Percentiles rank a stretch among this genome's conserved stretches.
phyloP scores from a whole-genome alignment of 2,888 invertebrate species.

The Eupithecia tripunctaria region DNA sequence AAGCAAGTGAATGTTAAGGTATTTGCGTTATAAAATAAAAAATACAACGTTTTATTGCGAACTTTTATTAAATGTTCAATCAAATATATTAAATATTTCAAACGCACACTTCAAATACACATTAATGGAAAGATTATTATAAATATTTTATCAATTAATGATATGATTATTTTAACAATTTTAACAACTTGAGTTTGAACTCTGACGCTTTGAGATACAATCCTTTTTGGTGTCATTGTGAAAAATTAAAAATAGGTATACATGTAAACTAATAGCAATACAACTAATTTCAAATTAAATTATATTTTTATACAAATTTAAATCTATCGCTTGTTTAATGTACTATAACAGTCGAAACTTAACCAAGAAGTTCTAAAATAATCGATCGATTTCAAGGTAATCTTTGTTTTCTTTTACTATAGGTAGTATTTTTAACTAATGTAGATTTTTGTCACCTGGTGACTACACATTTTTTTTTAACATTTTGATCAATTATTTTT shows the following conservation, averaged over 20 bases:
- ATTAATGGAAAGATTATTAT: slow-evolving; percentile 57
- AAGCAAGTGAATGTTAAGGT: too few species aligned
- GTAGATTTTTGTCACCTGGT: slow-evolving; percentile 16
- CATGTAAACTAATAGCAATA: not conserved
- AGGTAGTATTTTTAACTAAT: not conserved
- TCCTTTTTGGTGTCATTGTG: slow-evolving; percentile 7
- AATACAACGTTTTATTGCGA: slow-evolving; percentile 51
- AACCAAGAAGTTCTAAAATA: not conserved
- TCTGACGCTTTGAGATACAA: slow-evolving; percentile 14
- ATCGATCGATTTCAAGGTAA: not conserved
- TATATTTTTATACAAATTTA: not conserved
- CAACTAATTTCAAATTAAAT: not conserved
- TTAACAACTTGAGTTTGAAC: slow-evolving; percentile 44
- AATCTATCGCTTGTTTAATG: not conserved
- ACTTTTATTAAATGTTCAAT: slow-evolving; percentile 67
- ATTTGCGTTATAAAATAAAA: not conserved
- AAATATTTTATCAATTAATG: slow-evolving; percentile 59
- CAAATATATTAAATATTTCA: slow-evolving; percentile 51
- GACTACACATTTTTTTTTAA: slow-evolving; percentile 12
- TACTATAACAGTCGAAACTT: slow-evolving; percentile 1
- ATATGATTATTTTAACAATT: slow-evolving; percentile 62
- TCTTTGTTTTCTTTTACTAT: slow-evolving; percentile 15
- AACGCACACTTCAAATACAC: slow-evolving; percentile 62
- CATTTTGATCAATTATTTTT: not conserved
- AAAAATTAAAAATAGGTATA: not conserved